Percentiles rank a stretch among this genome's conserved stretches.
Evolutionary conservation across 1,140 invertebrate genomes (phyloP).

Genomic region (Drosophila virilis): DNA sequence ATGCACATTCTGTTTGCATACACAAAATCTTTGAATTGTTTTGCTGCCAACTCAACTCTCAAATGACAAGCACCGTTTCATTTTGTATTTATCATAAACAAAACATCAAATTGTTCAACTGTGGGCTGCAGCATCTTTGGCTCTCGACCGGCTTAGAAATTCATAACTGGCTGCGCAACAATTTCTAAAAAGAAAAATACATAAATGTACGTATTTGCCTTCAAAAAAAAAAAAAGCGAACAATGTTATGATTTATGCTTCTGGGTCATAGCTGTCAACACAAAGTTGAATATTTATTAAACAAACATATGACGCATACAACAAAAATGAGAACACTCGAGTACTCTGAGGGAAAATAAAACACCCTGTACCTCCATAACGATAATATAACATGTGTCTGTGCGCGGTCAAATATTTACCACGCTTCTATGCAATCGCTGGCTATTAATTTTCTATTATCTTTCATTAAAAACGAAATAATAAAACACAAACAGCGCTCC

Average conservation of each 20-base stretch:
- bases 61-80: constrained; percentile 15
- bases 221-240: constrained; percentile 41
- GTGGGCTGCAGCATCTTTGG: constrained; percentile 19
- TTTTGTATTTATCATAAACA: constrained; percentile 28
- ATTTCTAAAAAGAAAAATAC: constrained; percentile 4
- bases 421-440: no score
- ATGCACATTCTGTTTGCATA: constrained; percentile 6
- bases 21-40: constrained; percentile 5
- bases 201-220: constrained; percentile 42
- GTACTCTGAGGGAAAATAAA: background rate
- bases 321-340: constrained; percentile 13
- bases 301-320: constrained; percentile 70
- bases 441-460: no score
- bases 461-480: no score
- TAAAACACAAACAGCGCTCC: no score
- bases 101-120: constrained; percentile 28
- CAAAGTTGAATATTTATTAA: constrained; percentile 72
- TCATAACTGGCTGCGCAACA: constrained; percentile 25
- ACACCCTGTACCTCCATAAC: constrained; percentile 1
- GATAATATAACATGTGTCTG: background rate
- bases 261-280: constrained; percentile 80
- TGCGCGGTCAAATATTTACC: no score
- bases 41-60: constrained; percentile 3
- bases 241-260: constrained; percentile 79
- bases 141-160: constrained; percentile 4